phyloP scores from a whole-genome alignment of 2,113 vertebrate species.

The Todiramphus saurophagus region DNA sequence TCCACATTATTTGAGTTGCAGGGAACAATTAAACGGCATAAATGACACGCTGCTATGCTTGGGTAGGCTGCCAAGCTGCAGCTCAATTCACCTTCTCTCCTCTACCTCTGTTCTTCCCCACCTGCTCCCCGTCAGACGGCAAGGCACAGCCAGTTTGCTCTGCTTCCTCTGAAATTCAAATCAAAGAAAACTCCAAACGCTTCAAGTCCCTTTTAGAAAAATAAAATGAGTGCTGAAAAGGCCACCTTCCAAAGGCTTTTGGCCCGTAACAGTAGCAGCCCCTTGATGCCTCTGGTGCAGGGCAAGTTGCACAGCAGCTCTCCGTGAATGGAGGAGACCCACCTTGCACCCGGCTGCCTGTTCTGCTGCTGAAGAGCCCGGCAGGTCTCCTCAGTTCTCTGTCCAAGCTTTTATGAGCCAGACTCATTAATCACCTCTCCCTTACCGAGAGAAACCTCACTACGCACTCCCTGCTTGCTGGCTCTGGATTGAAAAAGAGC shows the following conservation, averaged over 20 bases:
- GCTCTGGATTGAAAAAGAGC: background rate
- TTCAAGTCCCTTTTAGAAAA: background rate
- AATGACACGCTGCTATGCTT: background rate
- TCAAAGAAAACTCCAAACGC: background rate
- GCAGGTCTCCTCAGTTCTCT: conserved; percentile 36
- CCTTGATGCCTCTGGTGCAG: background rate
- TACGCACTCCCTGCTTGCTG: background rate
- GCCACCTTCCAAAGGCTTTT: background rate
- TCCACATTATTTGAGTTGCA: background rate
- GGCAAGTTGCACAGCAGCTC: background rate
- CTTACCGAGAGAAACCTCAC: background rate
- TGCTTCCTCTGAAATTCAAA: background rate
- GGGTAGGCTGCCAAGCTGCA: background rate
- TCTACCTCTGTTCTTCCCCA: background rate
- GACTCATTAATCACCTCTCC: conserved; percentile 33
- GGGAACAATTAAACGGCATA: conserved; percentile 27
- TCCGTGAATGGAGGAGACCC: rapidly evolving
- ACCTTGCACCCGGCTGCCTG: background rate
- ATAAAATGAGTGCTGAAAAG: background rate
- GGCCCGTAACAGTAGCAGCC: background rate
- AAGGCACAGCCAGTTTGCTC: background rate
- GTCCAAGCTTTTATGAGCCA: conserved; percentile 34
- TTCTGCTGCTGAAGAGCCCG: background rate
- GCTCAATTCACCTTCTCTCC: background rate
- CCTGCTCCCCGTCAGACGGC: background rate